Conservation (phyloP, 1,140 invertebrate genomes). For the Brachionus rotundiformis region DNA sequence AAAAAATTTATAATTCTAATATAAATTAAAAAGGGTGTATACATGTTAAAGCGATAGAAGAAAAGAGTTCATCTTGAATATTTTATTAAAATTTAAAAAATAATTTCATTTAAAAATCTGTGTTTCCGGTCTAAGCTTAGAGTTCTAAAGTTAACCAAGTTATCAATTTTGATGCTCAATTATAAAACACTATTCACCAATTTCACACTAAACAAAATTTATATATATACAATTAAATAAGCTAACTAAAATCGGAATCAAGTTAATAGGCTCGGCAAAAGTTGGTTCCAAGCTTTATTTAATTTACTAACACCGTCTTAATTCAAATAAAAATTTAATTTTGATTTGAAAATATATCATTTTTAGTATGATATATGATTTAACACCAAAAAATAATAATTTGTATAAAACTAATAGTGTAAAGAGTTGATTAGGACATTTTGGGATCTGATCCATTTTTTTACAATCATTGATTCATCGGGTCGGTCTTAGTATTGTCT, state of each 20-base stretch:
- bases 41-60: neutral
- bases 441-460: neutral
- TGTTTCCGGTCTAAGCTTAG: neutral
- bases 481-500: neutral
- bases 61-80: neutral
- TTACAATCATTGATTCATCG: neutral
- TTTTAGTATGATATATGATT: neutral
- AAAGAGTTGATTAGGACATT: neutral
- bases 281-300: neutral
- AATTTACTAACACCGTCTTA: constrained; percentile 13
- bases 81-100: constrained; percentile 19
- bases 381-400: constrained; percentile 1
- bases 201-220: neutral
- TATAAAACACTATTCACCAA: neutral
- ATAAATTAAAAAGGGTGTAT: neutral
- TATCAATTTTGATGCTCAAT: neutral
- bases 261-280: neutral
- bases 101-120: constrained; percentile 13
- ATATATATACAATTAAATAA: neutral
- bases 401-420: neutral
- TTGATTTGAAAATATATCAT: constrained; percentile 17
- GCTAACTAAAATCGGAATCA: constrained; percentile 10
- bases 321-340: constrained; percentile 20
- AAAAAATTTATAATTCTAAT: neutral
- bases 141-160: constrained; percentile 2